Base-by-base conservation (phyloP, 2,113 vertebrate species). In the Passer montanus region DNA sequence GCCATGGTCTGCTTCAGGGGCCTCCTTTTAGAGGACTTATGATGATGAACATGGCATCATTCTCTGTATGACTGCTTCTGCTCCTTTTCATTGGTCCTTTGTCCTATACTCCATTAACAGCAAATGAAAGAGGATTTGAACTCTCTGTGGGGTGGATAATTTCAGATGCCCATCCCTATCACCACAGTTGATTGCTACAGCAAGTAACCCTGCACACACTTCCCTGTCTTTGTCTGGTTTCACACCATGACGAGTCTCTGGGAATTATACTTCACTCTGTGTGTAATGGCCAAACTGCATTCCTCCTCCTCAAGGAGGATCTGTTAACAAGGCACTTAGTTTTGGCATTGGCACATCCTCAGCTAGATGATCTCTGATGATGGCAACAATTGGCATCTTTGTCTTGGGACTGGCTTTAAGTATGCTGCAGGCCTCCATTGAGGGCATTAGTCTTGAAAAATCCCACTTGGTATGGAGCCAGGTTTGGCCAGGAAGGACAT, bases 191-290 rank as follows among this genome's bases (percentile, higher is more conserved):
- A 30, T 69, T 56, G 18, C 46, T 77, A 31, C 37, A 66, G n/a
- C 0, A 7, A 44, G 41, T 27, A 64, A 21, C 46, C 35, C 31
- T 28, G 35, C 1, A 1, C 24, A 14, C 7, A 0, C 0, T 0
- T 59, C 67, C 33, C 15, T 79, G 41, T 24, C 30, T 83, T 59
- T 0, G 2, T 26, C 67, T 4, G 1, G 13, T n/a, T 12, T 64
- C 47, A 20, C 53, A 43, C 28, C 0, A 0, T 62, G 39, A 30
- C 43, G 1, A 1, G 19, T 59, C 31, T 63, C 50, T 52, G 41
- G 37, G 60, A 66, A 37, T 18, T 78, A 28, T 41, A 4, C 47
- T 85, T 85, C 10, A 20, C 1, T 50, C 18, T 75, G 14, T 44
- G 6, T 52, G 17, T 46, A 22, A 23, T 58, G 62, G 58, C 26